Evolutionary conservation across 2,113 vertebrate genomes (phyloP).

Genomic region (Prionailurus viverrinus): DNA sequence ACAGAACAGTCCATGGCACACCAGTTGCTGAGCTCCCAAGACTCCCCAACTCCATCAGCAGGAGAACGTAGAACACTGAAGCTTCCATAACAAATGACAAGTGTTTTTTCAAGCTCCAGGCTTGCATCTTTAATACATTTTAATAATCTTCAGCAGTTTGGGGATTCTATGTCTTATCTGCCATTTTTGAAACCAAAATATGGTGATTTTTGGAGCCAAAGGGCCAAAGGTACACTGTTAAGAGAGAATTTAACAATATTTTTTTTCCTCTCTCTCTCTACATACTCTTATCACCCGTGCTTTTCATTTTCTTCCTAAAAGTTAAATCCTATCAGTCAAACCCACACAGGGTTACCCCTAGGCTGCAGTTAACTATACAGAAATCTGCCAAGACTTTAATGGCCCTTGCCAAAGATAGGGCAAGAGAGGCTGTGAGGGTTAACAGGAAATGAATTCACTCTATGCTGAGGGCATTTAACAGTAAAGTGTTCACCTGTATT

Average conservation of each 20-base stretch:
- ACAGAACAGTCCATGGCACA: background rate
- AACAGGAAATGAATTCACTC: background rate
- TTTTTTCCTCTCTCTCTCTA: slow-evolving; percentile 16
- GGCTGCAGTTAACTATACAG: background rate
- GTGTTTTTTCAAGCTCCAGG: background rate
- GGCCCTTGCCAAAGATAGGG: background rate
- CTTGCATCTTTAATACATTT: background rate
- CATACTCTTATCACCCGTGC: background rate
- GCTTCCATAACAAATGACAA: background rate
- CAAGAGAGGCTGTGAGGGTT: background rate
- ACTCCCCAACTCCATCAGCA: background rate
- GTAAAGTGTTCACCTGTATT: background rate
- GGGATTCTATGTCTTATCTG: background rate
- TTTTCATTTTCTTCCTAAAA: background rate
- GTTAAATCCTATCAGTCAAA: slow-evolving; percentile 15
- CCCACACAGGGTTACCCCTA: background rate
- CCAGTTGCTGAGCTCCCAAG: background rate
- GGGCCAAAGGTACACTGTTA: background rate
- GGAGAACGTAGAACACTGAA: background rate
- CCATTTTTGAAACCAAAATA: background rate
- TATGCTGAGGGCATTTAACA: background rate
- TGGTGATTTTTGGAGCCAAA: background rate
- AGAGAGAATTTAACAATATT: background rate
- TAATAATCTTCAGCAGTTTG: background rate
- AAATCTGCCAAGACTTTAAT: slow-evolving; percentile 30